Evolutionary conservation across 2,888 invertebrate genomes (phyloP), one percentile per base, ranked within the genome.

Genomic region (Calameuta idolon): DNA sequence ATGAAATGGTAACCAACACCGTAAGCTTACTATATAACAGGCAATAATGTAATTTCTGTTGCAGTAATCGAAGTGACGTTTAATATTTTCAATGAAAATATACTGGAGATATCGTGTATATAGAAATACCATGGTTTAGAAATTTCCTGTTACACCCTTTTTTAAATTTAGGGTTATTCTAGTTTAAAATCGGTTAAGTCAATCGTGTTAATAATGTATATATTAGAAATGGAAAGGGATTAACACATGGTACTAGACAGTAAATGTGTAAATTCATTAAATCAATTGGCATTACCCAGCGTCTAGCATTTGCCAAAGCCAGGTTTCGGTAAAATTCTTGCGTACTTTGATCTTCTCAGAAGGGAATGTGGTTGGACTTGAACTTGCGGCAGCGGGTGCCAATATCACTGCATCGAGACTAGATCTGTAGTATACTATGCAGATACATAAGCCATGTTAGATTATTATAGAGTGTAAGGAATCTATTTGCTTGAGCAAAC

Each of bases 301-400:
- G 81, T 94, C 93, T 83, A 93, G 91, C 88, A 93, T 92, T 84
- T 94, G 92, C 94, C 94, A 95, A 84, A 95, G 92, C 95, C 95
- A 96, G 76, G 95, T 95, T 92, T 96, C 95, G 69, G 95, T 95
- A 91, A 96, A 96, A 90, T 94, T 92, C 91, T 93, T 94, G 87
- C 95, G 93, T 73, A 94, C 92, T 90, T 91, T 91, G 85, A 89
- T 86, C 85, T 89, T 89, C 89, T 88, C 87, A 80, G 89, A 81
- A 82, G 88, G 83, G 80, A 87, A 83, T 83, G 87, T 84, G 80
- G 87, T 78, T 84, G 83, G 84, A 82, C 82, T 86, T 81, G 84
- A 81, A 83, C 82, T 85, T 86, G 79, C 87, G 79, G 82, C 85
- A 81, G 87, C 86, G 77, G 86, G 79, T 83, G 87, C 84, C 77